These are phyloP conservation scores for Halichoerus grypus DNA, from an alignment of 2,113 vertebrate genomes.

Conservation along the genomic window DNA sequence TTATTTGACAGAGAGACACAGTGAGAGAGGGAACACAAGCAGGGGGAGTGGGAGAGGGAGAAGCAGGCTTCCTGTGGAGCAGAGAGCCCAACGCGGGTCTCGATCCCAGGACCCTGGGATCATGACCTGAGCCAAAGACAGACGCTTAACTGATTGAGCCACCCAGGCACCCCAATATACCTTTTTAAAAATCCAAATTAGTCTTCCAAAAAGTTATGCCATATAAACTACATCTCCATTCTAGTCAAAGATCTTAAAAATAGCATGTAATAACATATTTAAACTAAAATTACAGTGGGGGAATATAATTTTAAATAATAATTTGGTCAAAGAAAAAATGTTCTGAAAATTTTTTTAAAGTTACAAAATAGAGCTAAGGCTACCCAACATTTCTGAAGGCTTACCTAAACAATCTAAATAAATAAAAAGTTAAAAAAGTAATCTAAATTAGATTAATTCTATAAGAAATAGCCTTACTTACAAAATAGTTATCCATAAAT, in stretches of 20 bases:
- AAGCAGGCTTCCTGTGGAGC: too few species aligned
- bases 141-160: too few species aligned
- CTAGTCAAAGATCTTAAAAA: constrained; percentile 51
- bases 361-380: not conserved
- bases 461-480: not conserved
- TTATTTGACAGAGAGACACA: too few species aligned
- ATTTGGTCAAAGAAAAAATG: constrained; percentile 45
- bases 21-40: too few species aligned
- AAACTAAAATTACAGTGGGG: constrained; percentile 43
- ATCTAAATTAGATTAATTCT: not conserved
- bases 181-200: constrained; percentile 19
- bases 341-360: constrained; percentile 10
- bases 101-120: too few species aligned
- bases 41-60: too few species aligned
- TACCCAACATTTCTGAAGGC: constrained; percentile 25
- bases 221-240: constrained; percentile 22
- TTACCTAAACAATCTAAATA: not conserved
- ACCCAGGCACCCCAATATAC: not conserved
- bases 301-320: constrained; percentile 46
- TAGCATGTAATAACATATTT: not conserved
- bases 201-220: not conserved
- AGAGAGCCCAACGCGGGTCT: too few species aligned
- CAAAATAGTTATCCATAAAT: constrained; percentile 40
- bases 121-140: too few species aligned
- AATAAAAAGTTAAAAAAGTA: not conserved